phyloP scores from a whole-genome alignment of 2,797 vertebrate genomes.

The Chelon auratus region DNA sequence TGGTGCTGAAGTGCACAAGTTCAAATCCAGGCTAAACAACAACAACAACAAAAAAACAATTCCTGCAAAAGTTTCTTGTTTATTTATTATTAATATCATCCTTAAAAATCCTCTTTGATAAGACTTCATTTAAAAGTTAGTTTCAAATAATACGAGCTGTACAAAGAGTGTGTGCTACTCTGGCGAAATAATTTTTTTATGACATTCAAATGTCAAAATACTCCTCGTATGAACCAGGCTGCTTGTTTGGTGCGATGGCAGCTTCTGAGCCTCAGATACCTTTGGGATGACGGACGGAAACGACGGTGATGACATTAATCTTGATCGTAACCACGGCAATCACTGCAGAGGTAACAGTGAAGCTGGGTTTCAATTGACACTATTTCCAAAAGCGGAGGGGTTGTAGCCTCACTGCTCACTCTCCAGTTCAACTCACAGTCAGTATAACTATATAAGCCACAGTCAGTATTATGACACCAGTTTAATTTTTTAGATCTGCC shows the following conservation, averaged over 20 bases:
- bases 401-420: background rate
- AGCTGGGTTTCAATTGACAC: constrained; percentile 1
- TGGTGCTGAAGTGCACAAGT: background rate
- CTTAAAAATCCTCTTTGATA: background rate
- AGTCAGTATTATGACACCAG: background rate
- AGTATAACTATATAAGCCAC: no score
- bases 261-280: constrained; percentile 5
- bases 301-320: constrained; percentile 17
- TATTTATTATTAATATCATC: background rate
- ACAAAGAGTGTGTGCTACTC: background rate
- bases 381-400: background rate
- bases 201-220: background rate
- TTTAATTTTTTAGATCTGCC: background rate
- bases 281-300: constrained; percentile 6
- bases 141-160: no score
- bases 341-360: constrained; percentile 11
- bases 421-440: background rate
- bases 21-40: no score
- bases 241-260: background rate
- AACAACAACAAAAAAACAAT: no score
- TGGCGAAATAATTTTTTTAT: background rate
- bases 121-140: background rate
- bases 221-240: background rate
- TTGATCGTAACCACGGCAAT: constrained; percentile 23
- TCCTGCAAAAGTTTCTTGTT: background rate